Evolutionary conservation across 2,113 vertebrate species (phyloP), one percentile per base, ranked within the genome.

Genomic region (Bungarus multicinctus): DNA sequence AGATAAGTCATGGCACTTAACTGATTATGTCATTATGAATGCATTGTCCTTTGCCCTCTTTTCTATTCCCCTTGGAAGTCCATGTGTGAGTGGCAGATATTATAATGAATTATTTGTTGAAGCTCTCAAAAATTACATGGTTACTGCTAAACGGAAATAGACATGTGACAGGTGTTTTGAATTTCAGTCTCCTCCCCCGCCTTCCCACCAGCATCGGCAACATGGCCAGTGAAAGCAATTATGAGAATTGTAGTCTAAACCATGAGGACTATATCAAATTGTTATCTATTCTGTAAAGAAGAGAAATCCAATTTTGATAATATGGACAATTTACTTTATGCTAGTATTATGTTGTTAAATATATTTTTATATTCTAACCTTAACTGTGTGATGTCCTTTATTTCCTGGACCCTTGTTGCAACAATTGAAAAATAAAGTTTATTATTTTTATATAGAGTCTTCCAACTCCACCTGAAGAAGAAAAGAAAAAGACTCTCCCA

Each of bases 401-500:
- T 81, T 81, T 39, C 18, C 34, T 43, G 16, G 7, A 43, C 43
- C 7, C 74, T 43, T 81, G 18, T 43, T 39, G 22, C 7, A 74
- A 74, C 64, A 74, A 74, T 74, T 52, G 1, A 23, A 64, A 20
- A 53, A 53, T 22, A 25, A 3, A 91, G 53, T 54, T 90, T 12
- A 4, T 90, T 50, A 69, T 90, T 93, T 97, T 95, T 93, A 45
- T 95, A 92, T 94, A 98, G 98, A 95, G 92, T 85, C 93, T 50
- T 94, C 95, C 97, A 96, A 91, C 95, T 43, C 93, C 92, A 2
- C 89, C 94, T 1, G 97, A 98, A 39, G 98, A 98, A 39, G 98
- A 98, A 94, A 98, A 98, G 88, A 99, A 99, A 97, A 99, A 99
- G 96, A 92, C 95, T 20, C 94, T 99, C 93, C 98, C 98, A n/a